Conservation (phyloP, 2,888 invertebrate genomes). For the Aleiodes testaceus region DNA sequence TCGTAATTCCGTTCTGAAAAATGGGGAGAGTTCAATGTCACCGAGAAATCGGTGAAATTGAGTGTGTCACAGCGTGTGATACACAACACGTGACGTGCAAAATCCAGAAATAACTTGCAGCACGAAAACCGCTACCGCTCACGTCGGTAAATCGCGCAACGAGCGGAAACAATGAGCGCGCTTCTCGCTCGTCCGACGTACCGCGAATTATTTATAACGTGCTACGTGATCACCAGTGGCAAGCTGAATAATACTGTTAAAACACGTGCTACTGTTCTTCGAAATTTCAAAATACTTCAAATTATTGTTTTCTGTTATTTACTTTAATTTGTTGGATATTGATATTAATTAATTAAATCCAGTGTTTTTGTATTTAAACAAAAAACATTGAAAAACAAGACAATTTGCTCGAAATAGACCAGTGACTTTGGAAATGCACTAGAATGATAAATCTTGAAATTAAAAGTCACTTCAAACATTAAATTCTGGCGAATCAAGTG, state of each 20-base stretch:
- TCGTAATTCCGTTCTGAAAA: background rate
- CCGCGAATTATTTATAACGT: slow-evolving; percentile 38
- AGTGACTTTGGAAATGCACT: no score
- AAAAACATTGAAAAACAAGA: no score
- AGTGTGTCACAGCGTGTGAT: slow-evolving; percentile 30
- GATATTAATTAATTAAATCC: no score
- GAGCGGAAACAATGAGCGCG: slow-evolving; percentile 34
- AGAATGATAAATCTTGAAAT: no score
- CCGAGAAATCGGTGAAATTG: slow-evolving; percentile 15
- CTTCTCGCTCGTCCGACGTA: slow-evolving; percentile 17
- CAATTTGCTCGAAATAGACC: no score
- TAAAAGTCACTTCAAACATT: no score
- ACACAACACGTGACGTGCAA: slow-evolving; percentile 13
- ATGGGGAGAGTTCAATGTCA: slow-evolving; percentile 17
- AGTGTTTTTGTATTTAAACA: no score
- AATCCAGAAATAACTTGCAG: slow-evolving; percentile 17
- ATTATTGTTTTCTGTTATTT: no score
- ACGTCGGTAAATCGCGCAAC: slow-evolving; percentile 27
- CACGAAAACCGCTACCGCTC: slow-evolving; percentile 7
- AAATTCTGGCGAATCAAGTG: no score
- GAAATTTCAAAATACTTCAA: background rate
- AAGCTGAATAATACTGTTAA: background rate
- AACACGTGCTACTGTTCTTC: slow-evolving; percentile 21
- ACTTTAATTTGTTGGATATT: no score
- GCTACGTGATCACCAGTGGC: slow-evolving; percentile 29